Conservation (phyloP, 2,797 vertebrate genomes). For the Mycteria americana region DNA sequence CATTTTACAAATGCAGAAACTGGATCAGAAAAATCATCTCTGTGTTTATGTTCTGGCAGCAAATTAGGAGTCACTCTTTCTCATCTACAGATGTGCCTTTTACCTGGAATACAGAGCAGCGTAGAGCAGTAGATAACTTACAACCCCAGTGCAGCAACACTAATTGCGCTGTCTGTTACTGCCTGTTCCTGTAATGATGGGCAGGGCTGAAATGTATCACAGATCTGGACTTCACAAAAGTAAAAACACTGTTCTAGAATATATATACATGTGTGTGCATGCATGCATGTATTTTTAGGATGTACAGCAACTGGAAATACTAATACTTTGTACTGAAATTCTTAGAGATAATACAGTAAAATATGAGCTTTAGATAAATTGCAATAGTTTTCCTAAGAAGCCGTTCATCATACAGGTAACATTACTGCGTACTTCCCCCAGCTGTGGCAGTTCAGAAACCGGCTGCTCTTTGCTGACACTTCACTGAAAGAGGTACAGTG, state of each 20-base stretch:
- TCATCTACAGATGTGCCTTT: conserved; percentile 1
- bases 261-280: fast-evolving
- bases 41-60: not conserved
- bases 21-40: conserved; percentile 39
- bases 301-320: fast-evolving
- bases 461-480: not conserved
- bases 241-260: not conserved
- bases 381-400: not conserved
- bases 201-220: not conserved
- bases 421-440: not conserved
- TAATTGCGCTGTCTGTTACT: not conserved
- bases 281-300: not conserved
- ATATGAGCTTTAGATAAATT: not conserved
- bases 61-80: not conserved
- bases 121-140: not conserved
- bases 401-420: not conserved
- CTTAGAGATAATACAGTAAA: not conserved
- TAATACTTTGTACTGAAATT: not conserved
- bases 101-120: not conserved
- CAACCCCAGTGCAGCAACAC: not conserved
- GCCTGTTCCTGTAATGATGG: not conserved
- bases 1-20: conserved; percentile 55
- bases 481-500: not conserved
- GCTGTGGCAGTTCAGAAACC: not conserved
- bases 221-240: not conserved